Percentiles rank a stretch among this genome's conserved stretches.
Conservation (phyloP, 2,888 invertebrate species). For the Norana najaformis region DNA sequence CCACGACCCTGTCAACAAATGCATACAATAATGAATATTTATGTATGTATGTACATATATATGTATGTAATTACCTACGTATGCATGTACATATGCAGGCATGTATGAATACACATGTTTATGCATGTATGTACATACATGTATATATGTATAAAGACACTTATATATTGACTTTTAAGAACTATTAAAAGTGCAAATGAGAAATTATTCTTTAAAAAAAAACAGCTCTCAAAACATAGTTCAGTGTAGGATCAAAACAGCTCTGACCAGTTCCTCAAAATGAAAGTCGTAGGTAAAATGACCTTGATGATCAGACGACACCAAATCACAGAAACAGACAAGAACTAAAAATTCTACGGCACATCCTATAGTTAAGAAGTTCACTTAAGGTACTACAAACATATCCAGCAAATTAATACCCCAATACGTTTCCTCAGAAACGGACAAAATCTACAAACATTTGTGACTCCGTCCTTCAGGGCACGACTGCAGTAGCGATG, state of each 20-base stretch:
- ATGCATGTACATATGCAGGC: background rate
- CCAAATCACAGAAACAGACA: background rate
- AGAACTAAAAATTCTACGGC: background rate
- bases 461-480: conserved; percentile 73
- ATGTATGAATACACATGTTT: background rate
- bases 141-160: background rate
- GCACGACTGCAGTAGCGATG: conserved; percentile 77
- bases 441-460: conserved; percentile 65
- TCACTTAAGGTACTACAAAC: background rate
- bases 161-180: background rate
- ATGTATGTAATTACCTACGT: background rate
- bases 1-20: conserved; percentile 46
- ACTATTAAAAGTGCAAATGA: background rate
- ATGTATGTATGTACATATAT: background rate
- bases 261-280: background rate
- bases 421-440: no score
- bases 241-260: background rate
- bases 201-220: background rate
- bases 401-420: background rate
- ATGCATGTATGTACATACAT: background rate
- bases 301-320: no score
- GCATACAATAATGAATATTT: background rate
- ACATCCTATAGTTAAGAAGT: no score
- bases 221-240: background rate
- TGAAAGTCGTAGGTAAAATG: background rate